Evolutionary conservation across 2,113 vertebrate genomes (phyloP), one percentile per base, ranked within the genome.

Genomic region (Emydura subglobosa): DNA sequence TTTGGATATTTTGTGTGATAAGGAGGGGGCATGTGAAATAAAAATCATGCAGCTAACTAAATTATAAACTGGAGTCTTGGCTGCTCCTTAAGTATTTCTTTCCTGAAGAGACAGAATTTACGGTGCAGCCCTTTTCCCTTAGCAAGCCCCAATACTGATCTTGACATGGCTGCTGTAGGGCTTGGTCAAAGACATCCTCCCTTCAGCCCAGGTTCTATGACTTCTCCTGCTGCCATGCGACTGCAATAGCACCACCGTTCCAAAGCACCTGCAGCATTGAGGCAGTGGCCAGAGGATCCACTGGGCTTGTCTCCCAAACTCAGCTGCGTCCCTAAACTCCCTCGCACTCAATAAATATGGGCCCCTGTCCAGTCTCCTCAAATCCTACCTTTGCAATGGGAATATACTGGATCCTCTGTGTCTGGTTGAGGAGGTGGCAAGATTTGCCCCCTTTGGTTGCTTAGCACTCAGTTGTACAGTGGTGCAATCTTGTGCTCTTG

Each of bases 41-140:
- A 42, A 42, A 42, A 8, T 42, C 10, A 44, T 21, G 19, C 72
- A 42, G 10, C 39, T 44, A 42, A 42, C 39, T 10, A 76, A 76
- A 76, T 76, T 76, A 21, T 76, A 44, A 42, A 25, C 10, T 44
- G n/a, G 19, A 39, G 68, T 72, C n/a, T 22, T 12, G 6, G 72
- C 21, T 49, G 27, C 24, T 95, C 91, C 92, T 89, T 85, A 80
- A 94, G 81, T 44, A 5, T 44, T 89, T 87, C 72, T 90, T 91
- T 83, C 65, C 87, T 39, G 44, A n/a, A 78, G 53, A n/a, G 31
- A n/a, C 34, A 34, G 31, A 68, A 68, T 68, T 34, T 68, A n/a
- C 7, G 16, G 61, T n/a, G 12, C 14, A 34, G 34, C 17, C 16
- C 2, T 47, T 47, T 79, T 47, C 24, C 8, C 47, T 74, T 19